phyloP scores from a whole-genome alignment of 1,140 invertebrate genomes.

The Heliconius himera region DNA sequence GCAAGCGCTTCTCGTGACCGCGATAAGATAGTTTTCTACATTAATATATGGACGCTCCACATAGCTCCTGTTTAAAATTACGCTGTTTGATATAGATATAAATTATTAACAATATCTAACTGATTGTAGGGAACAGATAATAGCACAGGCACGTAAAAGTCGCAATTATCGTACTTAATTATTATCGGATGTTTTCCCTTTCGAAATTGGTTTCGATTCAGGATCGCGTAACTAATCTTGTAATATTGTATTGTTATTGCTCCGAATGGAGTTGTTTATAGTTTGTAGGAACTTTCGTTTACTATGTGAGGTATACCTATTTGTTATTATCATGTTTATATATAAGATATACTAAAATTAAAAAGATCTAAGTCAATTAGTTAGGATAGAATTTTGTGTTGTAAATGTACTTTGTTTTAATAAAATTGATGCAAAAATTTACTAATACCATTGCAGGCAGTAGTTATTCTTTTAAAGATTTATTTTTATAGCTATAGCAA shows the following conservation, averaged over 20 bases:
- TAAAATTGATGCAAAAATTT: neutral
- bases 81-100: neutral
- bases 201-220: slow-evolving; percentile 49
- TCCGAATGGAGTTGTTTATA: slow-evolving; percentile 40
- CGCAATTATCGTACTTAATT: slow-evolving; percentile 67
- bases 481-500: slow-evolving; percentile 3
- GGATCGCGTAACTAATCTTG: slow-evolving; percentile 50
- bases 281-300: slow-evolving; percentile 44
- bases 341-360: neutral
- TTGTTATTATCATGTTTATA: slow-evolving; percentile 22
- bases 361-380: neutral
- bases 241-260: slow-evolving; percentile 49
- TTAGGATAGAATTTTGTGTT: neutral
- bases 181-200: slow-evolving; percentile 58
- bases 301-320: slow-evolving; percentile 26
- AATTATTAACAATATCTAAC: neutral
- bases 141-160: slow-evolving; percentile 57
- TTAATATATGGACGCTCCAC: neutral
- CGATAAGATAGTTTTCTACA: neutral
- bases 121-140: slow-evolving; percentile 40
- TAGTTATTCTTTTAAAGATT: slow-evolving; percentile 6
- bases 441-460: neutral
- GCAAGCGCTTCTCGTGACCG: slow-evolving; percentile 30
- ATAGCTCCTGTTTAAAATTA: neutral
- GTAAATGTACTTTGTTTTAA: neutral